phyloP scores from a whole-genome alignment of 2,797 vertebrate species.

The Furcifer pardalis region DNA sequence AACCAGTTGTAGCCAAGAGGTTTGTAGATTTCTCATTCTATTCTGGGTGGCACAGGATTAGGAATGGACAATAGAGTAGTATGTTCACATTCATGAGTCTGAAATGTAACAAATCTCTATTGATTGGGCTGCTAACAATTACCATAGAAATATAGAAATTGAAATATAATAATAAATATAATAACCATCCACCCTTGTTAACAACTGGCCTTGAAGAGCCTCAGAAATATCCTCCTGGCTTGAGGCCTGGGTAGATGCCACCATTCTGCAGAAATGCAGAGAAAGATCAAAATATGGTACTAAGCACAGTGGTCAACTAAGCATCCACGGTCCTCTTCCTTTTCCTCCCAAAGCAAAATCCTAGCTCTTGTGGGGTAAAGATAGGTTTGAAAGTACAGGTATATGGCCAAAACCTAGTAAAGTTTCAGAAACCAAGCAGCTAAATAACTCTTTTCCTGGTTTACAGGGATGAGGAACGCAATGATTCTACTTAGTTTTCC shows the following conservation, averaged over 20 bases:
- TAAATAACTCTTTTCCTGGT: not conserved
- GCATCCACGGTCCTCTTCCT: not conserved
- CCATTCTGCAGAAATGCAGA: not conserved
- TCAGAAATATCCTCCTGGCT: not conserved
- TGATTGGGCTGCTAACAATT: not conserved
- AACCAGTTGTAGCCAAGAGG: not conserved
- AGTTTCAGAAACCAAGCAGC: not conserved
- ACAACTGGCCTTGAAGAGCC: not conserved
- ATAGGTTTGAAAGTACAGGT: too few relatives aligned
- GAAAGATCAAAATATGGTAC: not conserved
- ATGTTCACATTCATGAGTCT: not conserved
- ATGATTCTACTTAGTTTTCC: not conserved
- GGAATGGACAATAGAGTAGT: not conserved
- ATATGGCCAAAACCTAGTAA: not conserved
- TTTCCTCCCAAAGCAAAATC: not conserved
- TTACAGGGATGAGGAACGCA: not conserved
- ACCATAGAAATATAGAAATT: too few relatives aligned
- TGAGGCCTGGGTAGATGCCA: not conserved
- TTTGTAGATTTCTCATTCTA: not conserved
- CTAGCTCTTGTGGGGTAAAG: not conserved
- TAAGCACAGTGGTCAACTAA: not conserved
- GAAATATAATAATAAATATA: too few relatives aligned
- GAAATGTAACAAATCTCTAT: not conserved
- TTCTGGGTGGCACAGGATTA: not conserved
- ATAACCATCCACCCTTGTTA: not conserved